phyloP scores from a whole-genome alignment of 2,888 invertebrate genomes.

The Heterodera filipjevi region DNA sequence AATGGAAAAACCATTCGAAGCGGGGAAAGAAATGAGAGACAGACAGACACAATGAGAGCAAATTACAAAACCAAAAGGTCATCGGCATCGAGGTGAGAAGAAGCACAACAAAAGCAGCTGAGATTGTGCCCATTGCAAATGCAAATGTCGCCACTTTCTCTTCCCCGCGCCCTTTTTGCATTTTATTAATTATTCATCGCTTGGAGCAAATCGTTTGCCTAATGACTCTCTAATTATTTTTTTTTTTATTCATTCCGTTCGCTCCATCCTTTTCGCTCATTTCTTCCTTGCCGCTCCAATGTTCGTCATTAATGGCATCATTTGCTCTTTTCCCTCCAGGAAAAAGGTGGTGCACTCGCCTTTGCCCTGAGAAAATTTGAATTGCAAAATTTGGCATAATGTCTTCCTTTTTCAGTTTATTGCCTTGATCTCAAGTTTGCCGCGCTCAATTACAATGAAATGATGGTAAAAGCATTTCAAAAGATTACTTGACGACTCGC shows the following conservation, averaged over 20 bases:
- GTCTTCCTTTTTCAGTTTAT: conserved; percentile 17
- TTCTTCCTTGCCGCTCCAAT: conserved; percentile 13
- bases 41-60: too few relatives aligned
- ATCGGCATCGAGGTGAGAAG: too few relatives aligned
- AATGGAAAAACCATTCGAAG: too few relatives aligned
- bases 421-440: conserved; percentile 62
- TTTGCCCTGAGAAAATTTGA: conserved; percentile 52
- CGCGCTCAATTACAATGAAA: conserved; percentile 56
- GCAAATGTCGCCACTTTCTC: background rate
- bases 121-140: too few relatives aligned
- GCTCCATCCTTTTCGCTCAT: background rate
- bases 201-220: background rate
- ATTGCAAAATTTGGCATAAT: background rate
- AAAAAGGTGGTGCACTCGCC: conserved; percentile 61
- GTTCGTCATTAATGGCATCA: conserved; percentile 13
- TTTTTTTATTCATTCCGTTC: background rate
- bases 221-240: background rate
- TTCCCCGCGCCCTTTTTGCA: background rate
- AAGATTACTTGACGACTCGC: conserved; percentile 58
- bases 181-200: background rate
- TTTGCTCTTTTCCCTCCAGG: conserved; percentile 35
- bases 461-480: conserved; percentile 61
- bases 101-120: too few relatives aligned
- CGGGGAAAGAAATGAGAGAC: too few relatives aligned
- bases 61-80: too few relatives aligned